Conservation (phyloP, 2,888 invertebrate species). For the Tuta absoluta region DNA sequence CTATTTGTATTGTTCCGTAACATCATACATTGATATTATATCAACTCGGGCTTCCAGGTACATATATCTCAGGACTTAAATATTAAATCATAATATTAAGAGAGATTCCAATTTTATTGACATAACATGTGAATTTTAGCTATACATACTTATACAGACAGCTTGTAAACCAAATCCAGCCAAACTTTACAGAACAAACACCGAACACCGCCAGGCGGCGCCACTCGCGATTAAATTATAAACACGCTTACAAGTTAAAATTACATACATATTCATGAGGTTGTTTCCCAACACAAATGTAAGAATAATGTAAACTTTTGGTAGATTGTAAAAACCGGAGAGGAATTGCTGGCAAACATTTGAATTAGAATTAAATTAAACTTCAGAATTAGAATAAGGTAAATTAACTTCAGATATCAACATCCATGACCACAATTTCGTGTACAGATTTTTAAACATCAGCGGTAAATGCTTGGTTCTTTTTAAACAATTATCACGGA, state of each 20-base stretch:
- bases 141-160: constrained; percentile 4
- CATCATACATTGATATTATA: too few relatives aligned
- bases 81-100: too few relatives aligned
- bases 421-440: too few relatives aligned
- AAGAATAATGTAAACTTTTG: constrained; percentile 22
- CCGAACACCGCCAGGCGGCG: constrained; percentile 50
- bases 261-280: constrained; percentile 58
- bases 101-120: too few relatives aligned
- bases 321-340: background rate
- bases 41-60: too few relatives aligned
- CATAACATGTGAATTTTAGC: background rate
- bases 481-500: too few relatives aligned
- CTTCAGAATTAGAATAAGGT: background rate
- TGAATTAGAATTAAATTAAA: constrained; percentile 5
- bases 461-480: too few relatives aligned
- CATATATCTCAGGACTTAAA: too few relatives aligned
- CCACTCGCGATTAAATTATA: constrained; percentile 53
- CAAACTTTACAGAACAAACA: constrained; percentile 56
- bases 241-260: constrained; percentile 47
- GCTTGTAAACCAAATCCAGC: background rate
- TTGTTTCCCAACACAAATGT: constrained; percentile 33
- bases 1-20: too few relatives aligned
- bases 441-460: too few relatives aligned
- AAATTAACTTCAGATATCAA: too few relatives aligned
- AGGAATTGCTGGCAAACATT: constrained; percentile 3